Evolutionary conservation across 1,140 invertebrate genomes (phyloP), one percentile per base, ranked within the genome.

Genomic region (Kradibia gibbosae): DNA sequence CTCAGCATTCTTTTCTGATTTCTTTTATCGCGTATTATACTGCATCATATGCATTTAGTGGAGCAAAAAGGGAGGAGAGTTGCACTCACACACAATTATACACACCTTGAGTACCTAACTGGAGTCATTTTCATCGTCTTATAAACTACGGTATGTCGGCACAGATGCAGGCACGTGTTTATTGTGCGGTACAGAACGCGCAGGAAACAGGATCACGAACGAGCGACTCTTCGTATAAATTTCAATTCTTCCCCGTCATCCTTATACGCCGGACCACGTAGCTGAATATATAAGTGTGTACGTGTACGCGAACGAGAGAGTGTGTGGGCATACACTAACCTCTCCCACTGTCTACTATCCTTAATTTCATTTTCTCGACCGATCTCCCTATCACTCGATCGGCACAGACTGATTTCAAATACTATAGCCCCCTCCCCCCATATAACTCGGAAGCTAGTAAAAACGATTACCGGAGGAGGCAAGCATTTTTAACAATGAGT

Each of bases 341-440:
- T 72, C 39, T 36, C 65, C 50, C 48, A 17, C 31, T 36, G 4
- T 39, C 48, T 73, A 25, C 20, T 50, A 25, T 31, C 45, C 17
- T 31, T 53, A 25, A n/a, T 22, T 42, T 28, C 48, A 13, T 10
- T 62, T 31, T 36, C 34, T 48, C 42, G 1, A n/a, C 50, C 31
- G 15, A 5, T 45, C 71, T n/a, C 15, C 39, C 39, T 57, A 48
- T 78, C 62, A 84, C 80, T 84, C 84, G 84, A 87, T 85, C 85
- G 82, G 80, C 72, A 83, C 84, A 83, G 86, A 87, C 86, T 86
- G 84, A 87, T 87, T 87, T 83, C 65, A 83, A 71, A 81, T 62
- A 31, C 73, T 39, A 25, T 70, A 34, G 48, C 72, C 77, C 72
- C 67, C 28, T 70, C 50, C 31, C 72, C 77, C 72, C 67, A 31